Evolutionary conservation across 2,888 invertebrate species (phyloP), one percentile per base, ranked within the genome.

Genomic region (Epinotia bilunana): DNA sequence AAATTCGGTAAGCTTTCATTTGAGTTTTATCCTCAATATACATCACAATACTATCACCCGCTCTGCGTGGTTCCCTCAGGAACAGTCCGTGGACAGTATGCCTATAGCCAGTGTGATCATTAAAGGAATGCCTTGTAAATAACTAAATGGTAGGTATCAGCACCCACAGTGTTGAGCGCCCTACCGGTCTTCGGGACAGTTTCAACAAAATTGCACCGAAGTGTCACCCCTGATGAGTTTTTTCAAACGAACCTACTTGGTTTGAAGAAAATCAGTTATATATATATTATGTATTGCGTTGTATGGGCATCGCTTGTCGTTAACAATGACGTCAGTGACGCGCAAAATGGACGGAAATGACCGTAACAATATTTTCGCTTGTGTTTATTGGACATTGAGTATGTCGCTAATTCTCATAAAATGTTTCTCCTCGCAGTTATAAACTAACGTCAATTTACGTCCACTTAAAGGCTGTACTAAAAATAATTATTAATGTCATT

Each of bases 261-360:
- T 73, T 72, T 73, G 69, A 74, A 76, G 61, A 39, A 49, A 65
- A 46, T 78, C 78, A 74, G 77, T 80, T 78, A 77, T 80, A 77
- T 72, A 23, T 28, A 79, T 78, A 76, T 76, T 77, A 77, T 65
- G 74, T 72, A 62, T 68, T 75, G 90, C 92, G 89, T 91, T 91
- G 92, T 91, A 90, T 92, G 92, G 91, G 90, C 91, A 91, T 91
- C 88, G 93, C 93, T 94, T 93, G 90, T 91, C 92, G 93, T 94
- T 93, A 93, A 93, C 93, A 90, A 87, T 88, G 91, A 87, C 90
- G 88, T 85, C 81, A 85, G 89, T 88, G 90, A 83, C 76, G 76
- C 78, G 77, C 79, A 78, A 82, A 83, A 83, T 85, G 84, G 85
- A 83, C 85, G 84, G 28, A 86, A 83, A 85, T 78, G 61, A 71